Conservation (phyloP, 2,113 vertebrate species). For the Cinclus mexicanus region DNA sequence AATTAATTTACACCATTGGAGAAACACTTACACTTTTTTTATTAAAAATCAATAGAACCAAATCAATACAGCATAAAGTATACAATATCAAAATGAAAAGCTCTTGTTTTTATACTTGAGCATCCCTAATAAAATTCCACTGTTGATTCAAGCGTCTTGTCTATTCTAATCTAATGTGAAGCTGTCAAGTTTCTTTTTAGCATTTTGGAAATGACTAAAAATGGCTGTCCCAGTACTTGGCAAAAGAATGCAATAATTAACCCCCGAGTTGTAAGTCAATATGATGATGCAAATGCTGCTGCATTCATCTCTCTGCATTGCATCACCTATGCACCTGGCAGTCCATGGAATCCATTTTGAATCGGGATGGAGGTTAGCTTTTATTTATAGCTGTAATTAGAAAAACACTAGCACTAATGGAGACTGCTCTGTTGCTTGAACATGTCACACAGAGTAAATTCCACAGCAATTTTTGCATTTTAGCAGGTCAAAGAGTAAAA, state of each 20-base stretch:
- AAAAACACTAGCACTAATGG: conserved; percentile 19
- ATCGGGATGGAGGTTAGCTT: background rate
- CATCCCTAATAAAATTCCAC: conserved; percentile 23
- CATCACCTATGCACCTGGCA: conserved; percentile 11
- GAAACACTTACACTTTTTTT: conserved; percentile 56
- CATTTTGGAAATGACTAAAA: conserved; percentile 36
- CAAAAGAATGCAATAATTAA: conserved; percentile 44
- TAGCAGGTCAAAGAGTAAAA: conserved; percentile 11
- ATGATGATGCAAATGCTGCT: background rate
- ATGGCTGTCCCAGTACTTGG: background rate
- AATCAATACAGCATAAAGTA: conserved; percentile 21
- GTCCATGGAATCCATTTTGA: conserved; percentile 4
- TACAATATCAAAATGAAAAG: conserved; percentile 47
- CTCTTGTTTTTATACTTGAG: conserved; percentile 7
- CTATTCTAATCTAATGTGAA: conserved; percentile 56
- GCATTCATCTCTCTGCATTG: background rate
- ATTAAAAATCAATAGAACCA: conserved; percentile 64
- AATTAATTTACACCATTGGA: conserved; percentile 55
- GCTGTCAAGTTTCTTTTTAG: conserved; percentile 33
- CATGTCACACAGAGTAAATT: background rate
- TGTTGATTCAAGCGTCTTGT: conserved; percentile 14
- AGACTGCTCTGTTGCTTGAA: background rate
- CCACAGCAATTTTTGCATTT: conserved; percentile 36
- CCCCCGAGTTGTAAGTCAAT: conserved; percentile 3
- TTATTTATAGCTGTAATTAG: conserved; percentile 47